These are phyloP conservation scores for Bucorvus abyssinicus DNA, from an alignment of 2,797 vertebrate genomes.

Conservation along the genomic window DNA sequence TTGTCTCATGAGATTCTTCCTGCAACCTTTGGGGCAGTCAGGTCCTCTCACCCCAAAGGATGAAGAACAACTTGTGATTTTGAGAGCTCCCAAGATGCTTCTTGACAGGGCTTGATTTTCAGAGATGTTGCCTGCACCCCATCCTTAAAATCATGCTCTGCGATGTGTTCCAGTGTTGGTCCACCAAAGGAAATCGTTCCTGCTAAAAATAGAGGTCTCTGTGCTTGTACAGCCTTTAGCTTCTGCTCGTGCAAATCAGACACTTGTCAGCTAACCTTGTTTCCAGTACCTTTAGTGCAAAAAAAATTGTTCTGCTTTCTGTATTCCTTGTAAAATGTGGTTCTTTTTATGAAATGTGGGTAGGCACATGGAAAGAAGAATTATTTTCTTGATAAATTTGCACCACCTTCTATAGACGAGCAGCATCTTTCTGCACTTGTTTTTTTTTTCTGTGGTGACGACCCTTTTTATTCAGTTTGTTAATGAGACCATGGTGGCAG, in stretches of 20 bases:
- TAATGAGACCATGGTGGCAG: constrained; percentile 49
- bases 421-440: neutral
- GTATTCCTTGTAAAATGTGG: neutral
- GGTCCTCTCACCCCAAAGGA: neutral
- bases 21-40: neutral
- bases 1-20: neutral
- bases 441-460: constrained; percentile 42
- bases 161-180: neutral
- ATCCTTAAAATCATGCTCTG: neutral
- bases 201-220: neutral
- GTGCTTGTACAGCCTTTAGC: neutral
- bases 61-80: neutral
- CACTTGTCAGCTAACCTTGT: neutral
- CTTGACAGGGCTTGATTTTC: neutral
- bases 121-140: neutral
- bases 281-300: neutral
- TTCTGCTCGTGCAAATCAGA: constrained; percentile 11
- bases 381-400: neutral
- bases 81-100: neutral
- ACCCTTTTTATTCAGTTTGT: constrained; percentile 54
- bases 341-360: neutral
- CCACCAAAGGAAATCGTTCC: neutral
- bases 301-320: neutral
- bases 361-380: neutral
- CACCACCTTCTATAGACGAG: neutral